A percentile compares a stretch with the other conserved stretches of the same genome.
Evolutionary conservation across 2,113 vertebrate genomes (phyloP).

Genomic region (Sinocyclocheilus maitianheensis): DNA sequence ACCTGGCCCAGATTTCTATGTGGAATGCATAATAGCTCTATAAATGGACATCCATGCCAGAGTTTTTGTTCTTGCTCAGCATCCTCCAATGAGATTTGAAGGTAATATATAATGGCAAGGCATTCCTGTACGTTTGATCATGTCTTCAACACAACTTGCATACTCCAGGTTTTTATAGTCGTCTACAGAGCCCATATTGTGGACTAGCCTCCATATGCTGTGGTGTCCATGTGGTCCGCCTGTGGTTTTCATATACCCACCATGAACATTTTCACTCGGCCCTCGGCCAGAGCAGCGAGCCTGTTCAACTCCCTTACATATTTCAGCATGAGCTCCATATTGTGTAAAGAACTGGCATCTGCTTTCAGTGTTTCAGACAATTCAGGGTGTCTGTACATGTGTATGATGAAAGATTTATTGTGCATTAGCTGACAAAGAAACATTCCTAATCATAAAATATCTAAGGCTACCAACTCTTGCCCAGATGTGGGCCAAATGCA

Average conservation of each 20-base stretch:
- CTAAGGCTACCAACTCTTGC: neutral
- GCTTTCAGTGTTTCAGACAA: neutral
- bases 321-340: conserved; percentile 85
- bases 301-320: conserved; percentile 85
- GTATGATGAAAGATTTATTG: conserved; percentile 5
- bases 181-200: conserved; percentile 83
- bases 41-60: neutral
- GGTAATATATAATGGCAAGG: no score
- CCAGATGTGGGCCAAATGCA: neutral
- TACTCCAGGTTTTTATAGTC: conserved; percentile 77
- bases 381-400: neutral
- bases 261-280: conserved; percentile 74
- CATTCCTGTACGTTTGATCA: neutral
- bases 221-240: conserved; percentile 83
- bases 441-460: neutral
- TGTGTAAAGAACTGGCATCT: conserved; percentile 71
- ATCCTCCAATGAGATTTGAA: neutral
- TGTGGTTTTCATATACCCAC: conserved; percentile 77
- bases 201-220: conserved; percentile 83
- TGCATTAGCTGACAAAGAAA: neutral
- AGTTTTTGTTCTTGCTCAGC: neutral
- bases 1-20: no score
- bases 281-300: conserved; percentile 74
- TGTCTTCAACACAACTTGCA: neutral
- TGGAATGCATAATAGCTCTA: neutral